These are phyloP conservation scores for Pristionchus entomophagus DNA, from an alignment of 2,888 invertebrate genomes.

Conservation along the genomic window DNA sequence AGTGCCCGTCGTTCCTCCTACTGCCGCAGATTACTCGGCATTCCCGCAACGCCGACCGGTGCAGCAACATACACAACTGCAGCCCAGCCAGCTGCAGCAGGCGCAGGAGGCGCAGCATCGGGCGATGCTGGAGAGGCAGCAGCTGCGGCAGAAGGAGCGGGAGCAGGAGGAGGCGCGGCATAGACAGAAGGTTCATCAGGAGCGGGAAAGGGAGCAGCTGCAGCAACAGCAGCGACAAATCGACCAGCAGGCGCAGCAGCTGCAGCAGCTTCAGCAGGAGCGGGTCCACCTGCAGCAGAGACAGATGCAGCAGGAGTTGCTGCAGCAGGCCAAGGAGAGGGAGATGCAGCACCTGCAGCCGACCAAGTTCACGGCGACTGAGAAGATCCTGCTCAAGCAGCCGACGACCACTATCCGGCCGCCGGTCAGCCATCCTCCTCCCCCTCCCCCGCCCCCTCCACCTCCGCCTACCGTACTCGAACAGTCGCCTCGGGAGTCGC, in stretches of 20 bases:
- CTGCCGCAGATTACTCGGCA: not conserved
- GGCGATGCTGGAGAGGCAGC: too few species aligned
- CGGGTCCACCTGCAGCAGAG: not conserved
- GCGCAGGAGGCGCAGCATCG: not conserved
- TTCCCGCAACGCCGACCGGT: not conserved
- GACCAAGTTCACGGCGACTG: not conserved
- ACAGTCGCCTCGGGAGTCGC: not conserved
- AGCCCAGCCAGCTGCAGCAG: not conserved
- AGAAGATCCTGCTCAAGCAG: slow-evolving; percentile 28
- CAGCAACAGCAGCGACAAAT: not conserved
- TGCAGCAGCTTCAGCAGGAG: not conserved
- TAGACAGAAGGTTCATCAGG: not conserved
- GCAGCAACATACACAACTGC: not conserved
- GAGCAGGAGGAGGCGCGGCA: not conserved
- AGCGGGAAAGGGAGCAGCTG: not conserved
- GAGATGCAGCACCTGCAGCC: not conserved
- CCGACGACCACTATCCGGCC: not conserved
- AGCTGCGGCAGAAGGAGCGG: too few species aligned
- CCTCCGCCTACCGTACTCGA: slow-evolving; percentile 15
- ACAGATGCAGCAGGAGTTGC: not conserved
- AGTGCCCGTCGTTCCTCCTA: slow-evolving; percentile 40
- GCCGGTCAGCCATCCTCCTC: not conserved
- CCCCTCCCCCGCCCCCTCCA: slow-evolving; percentile 5
- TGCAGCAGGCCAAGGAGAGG: not conserved
- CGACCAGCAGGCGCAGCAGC: not conserved